Base-by-base conservation (phyloP, 2,113 vertebrate species). In the Limnothrissa miodon region DNA sequence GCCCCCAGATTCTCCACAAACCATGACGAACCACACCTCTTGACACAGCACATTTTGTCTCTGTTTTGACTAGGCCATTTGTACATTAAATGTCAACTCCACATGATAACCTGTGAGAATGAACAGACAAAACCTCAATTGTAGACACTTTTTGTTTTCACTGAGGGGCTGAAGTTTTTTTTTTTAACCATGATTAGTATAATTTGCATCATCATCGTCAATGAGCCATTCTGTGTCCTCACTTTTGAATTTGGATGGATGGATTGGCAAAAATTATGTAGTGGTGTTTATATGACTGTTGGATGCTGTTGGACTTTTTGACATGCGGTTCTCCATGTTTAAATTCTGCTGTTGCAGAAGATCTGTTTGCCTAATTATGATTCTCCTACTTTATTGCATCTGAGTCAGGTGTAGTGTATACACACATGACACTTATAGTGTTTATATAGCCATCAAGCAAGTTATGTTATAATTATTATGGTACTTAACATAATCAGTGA, bases 41-140 rank as follows among this genome's bases (percentile, higher is more conserved):
- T n/a, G 66, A 70, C 23, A 62, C 59, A 62, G 59, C 59, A 25
- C 66, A 39, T 74, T 74, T 33, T 74, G 66, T 17, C n/a, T n/a
- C n/a, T 74, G 29, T 33, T 11, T 74, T 29, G 29, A 10, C 66
- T 74, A 5, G 15, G 9, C 62, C 36, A 74, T 19, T 56, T 56
- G 51, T 56, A 21, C 21, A 56, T 19, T 36, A 19, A 11, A 74
- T 74, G 36, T 74, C 13, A 5, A 39, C 29, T 74, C 66, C 0
- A 13, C 29, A 74, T 36, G 66, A 29, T 5, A 36, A 74, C 29
- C 10, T 17, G 6, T 62, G 9, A 11, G 2, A 62, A 29, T 4
- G 19, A 5, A 56, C 21, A 5, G 19, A 56, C 53, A n/a, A n/a
- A 48, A 48, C 0, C 9, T 48, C 15, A 48, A 17, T 15, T 48